Conservation (phyloP, 2,797 vertebrate species). For the Manis crassicaudata region DNA sequence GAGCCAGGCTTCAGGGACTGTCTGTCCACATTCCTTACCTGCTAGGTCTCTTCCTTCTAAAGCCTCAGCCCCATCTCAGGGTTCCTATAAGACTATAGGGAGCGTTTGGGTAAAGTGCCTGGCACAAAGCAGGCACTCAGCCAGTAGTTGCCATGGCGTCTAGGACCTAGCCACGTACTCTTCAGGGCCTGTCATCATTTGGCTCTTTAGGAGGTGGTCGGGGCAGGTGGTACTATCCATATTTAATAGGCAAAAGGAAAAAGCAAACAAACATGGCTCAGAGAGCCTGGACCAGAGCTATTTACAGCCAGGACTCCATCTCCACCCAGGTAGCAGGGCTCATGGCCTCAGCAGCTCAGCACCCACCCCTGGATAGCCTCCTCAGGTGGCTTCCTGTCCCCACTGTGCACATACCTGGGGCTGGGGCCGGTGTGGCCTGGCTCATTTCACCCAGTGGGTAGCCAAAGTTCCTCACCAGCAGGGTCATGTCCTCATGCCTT, state of each 20-base stretch:
- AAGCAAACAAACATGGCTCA: neutral
- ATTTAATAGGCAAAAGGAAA: neutral
- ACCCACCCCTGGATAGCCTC: rapidly evolving
- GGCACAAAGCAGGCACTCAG: neutral
- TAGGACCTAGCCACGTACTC: too few species aligned
- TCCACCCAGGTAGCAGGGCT: neutral
- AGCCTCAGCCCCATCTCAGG: neutral
- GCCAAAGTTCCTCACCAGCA: slow-evolving; percentile 95
- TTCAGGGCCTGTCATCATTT: too few species aligned
- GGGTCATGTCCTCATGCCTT: slow-evolving; percentile 96
- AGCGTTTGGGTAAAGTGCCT: rapidly evolving
- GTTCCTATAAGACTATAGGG: neutral
- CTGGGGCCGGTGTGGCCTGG: slow-evolving; percentile 82
- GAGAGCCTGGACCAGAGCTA: neutral
- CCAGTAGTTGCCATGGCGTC: neutral
- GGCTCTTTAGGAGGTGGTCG: neutral
- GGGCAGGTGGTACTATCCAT: neutral
- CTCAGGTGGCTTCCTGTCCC: rapidly evolving
- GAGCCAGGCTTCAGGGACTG: neutral
- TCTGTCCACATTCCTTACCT: neutral
- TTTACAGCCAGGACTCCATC: neutral
- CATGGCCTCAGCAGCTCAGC: rapidly evolving
- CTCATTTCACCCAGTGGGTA: slow-evolving; percentile 90
- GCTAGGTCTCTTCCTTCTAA: neutral
- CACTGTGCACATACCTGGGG: slow-evolving; percentile 78